Base-by-base conservation (phyloP, 2,113 vertebrate genomes). In the Theristicus caerulescens region DNA sequence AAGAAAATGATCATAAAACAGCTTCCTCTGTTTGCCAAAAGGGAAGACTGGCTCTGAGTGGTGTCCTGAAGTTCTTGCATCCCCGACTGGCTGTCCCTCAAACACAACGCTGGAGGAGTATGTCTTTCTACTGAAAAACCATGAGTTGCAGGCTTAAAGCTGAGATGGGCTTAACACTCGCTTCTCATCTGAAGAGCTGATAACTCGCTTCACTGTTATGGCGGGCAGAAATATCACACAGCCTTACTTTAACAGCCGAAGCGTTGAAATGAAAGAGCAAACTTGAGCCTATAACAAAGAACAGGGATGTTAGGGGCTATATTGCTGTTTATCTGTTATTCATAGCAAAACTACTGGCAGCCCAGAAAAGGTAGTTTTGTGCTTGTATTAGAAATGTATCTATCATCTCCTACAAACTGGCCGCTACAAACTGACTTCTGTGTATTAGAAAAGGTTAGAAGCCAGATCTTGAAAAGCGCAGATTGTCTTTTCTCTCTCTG, bases 81-180 rank as follows among this genome's bases (percentile, higher is more conserved):
- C 32, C 29, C 52, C 71, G 36, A 29, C 71, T 70, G 66, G 19
- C 52, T 49, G 47, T 26, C 16, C 83, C 51, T 76, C 31, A 49
- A 82, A n/a, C 13, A 16, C 54, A 49, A 5, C 0, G 1, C 27
- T 29, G 24, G 20, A 44, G 31, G 58, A 40, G 7, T 27, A 12
- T 29, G 0, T 40, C 25, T 69, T 71, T n/a, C 38, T 66, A 26
- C 40, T 54, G 78, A 79, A 69, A 69, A 88, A 51, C 40, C 10
- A 2, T 3, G 34, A 76, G 31, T 44, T 69, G 34, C 24, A 62
- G 40, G 20, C 40, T 90, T 46, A 64, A n/a, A 3, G 5, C 40
- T 80, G 20, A 31, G 5, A 6, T 5, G 19, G 69, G 16, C 42
- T 73, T 71, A 49, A 34, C 10, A 4, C 51, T 46, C 6, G 1